A percentile compares a stretch with the other conserved stretches of the same genome.
Evolutionary conservation across 2,888 invertebrate species (phyloP).

Genomic region (Alcis repandata): DNA sequence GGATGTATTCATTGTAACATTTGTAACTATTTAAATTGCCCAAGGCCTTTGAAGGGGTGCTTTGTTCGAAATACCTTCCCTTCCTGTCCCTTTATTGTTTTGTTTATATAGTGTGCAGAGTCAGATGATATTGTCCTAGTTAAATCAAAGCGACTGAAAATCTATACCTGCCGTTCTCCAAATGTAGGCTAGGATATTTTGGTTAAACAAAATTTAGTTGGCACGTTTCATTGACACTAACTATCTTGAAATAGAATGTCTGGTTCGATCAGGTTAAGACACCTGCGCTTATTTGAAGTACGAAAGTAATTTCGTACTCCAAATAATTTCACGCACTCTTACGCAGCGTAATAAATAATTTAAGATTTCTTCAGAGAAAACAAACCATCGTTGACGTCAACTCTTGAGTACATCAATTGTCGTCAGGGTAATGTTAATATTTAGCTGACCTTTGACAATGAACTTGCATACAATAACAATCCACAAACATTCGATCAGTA

Average conservation of each 20-base stretch:
- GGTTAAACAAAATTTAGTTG: slow-evolving; percentile 70
- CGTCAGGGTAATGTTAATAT: slow-evolving; percentile 45
- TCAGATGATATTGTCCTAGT: slow-evolving; percentile 22
- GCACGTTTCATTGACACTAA: slow-evolving; percentile 75
- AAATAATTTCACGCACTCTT: slow-evolving; percentile 14
- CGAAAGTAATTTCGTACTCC: neutral
- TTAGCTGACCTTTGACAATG: slow-evolving; percentile 48
- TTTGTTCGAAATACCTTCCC: slow-evolving; percentile 40
- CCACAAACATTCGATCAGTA: slow-evolving; percentile 13
- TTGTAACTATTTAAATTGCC: slow-evolving; percentile 33
- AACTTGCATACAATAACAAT: slow-evolving; percentile 37
- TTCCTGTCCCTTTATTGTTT: slow-evolving; percentile 40
- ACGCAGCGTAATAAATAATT: slow-evolving; percentile 11
- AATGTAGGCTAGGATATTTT: slow-evolving; percentile 66
- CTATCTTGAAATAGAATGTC: slow-evolving; percentile 72
- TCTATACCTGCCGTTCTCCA: slow-evolving; percentile 22
- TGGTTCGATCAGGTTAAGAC: slow-evolving; percentile 59
- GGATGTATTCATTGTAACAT: slow-evolving; percentile 37
- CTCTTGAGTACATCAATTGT: slow-evolving; percentile 39
- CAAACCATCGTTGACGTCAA: slow-evolving; percentile 27
- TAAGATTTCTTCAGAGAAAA: slow-evolving; percentile 20
- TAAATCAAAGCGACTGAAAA: slow-evolving; percentile 30
- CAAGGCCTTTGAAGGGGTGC: slow-evolving; percentile 45
- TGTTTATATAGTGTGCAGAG: slow-evolving; percentile 19
- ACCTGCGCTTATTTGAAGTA: slow-evolving; percentile 45